Evolutionary conservation across 2,888 invertebrate genomes (phyloP).

Genomic region (Drosophila fulvimacula): DNA sequence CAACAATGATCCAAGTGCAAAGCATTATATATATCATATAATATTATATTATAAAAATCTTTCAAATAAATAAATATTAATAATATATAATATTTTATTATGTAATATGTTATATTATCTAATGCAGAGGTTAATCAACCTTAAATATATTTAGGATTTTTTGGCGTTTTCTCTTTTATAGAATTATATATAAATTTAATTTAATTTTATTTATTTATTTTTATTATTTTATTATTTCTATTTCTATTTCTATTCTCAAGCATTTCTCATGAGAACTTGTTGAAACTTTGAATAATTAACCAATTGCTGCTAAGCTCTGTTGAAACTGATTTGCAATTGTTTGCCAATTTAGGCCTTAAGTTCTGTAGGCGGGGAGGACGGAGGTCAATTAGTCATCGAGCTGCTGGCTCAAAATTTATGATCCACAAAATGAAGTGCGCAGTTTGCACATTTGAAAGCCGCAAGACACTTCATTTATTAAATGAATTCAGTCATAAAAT

Average conservation of each 20-base stretch:
- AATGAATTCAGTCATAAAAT: slow-evolving; percentile 51
- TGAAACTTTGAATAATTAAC: slow-evolving; percentile 9
- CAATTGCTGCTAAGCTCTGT: neutral
- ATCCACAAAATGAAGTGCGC: slow-evolving; percentile 41
- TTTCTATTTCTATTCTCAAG: neutral
- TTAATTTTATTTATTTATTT: neutral
- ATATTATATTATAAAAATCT: too few species aligned
- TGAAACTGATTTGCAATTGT: slow-evolving; percentile 4
- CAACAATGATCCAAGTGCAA: too few species aligned
- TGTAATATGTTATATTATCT: too few species aligned
- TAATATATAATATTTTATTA: too few species aligned
- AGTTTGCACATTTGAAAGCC: slow-evolving; percentile 48
- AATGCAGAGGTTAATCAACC: neutral
- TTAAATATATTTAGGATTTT: neutral
- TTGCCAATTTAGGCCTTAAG: slow-evolving; percentile 6
- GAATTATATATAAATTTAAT: too few species aligned
- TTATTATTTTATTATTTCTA: too few species aligned
- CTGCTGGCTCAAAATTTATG: slow-evolving; percentile 30
- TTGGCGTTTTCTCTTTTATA: too few species aligned
- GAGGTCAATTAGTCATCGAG: slow-evolving; percentile 28
- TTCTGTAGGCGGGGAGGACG: neutral
- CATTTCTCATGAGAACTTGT: neutral
- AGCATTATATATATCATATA: too few species aligned
- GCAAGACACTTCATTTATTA: slow-evolving; percentile 68
- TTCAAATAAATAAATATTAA: too few species aligned